Evolutionary conservation across 2,888 invertebrate genomes (phyloP).

Genomic region (Pseudococcus longispinus): DNA sequence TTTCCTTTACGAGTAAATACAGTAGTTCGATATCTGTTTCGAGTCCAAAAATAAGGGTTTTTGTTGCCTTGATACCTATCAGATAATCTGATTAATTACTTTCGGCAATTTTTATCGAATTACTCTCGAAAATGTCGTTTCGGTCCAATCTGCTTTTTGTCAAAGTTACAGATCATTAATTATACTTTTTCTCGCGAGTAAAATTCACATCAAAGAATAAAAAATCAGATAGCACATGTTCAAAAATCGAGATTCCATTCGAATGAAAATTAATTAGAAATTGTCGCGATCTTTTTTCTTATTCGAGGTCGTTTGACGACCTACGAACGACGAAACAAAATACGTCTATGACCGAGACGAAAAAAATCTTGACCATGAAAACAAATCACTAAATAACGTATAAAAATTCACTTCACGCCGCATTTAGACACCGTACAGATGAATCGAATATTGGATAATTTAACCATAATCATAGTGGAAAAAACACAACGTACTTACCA

Average conservation of each 20-base stretch:
- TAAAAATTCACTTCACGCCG: not conserved
- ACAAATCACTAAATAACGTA: not conserved
- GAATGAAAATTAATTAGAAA: not conserved
- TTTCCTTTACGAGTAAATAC: not conserved
- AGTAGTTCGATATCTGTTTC: not conserved
- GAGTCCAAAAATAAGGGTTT: not conserved
- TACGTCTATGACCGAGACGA: not conserved
- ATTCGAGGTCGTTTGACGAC: not conserved
- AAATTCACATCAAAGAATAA: not conserved
- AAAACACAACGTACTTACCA: not conserved
- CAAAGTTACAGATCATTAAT: not conserved
- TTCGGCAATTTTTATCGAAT: not conserved
- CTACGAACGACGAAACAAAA: not conserved
- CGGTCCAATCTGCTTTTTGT: not conserved
- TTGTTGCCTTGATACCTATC: not conserved
- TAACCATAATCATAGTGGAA: not conserved
- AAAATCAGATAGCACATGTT: not conserved
- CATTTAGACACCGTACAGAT: not conserved
- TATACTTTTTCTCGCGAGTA: not conserved
- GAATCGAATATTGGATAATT: not conserved
- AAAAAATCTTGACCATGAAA: constrained; percentile 23
- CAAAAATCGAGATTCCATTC: not conserved
- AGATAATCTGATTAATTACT: not conserved
- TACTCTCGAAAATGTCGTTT: not conserved
- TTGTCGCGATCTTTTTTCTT: not conserved